Conservation (phyloP, 2,113 vertebrate species). For the Trichomycterus rosablanca region DNA sequence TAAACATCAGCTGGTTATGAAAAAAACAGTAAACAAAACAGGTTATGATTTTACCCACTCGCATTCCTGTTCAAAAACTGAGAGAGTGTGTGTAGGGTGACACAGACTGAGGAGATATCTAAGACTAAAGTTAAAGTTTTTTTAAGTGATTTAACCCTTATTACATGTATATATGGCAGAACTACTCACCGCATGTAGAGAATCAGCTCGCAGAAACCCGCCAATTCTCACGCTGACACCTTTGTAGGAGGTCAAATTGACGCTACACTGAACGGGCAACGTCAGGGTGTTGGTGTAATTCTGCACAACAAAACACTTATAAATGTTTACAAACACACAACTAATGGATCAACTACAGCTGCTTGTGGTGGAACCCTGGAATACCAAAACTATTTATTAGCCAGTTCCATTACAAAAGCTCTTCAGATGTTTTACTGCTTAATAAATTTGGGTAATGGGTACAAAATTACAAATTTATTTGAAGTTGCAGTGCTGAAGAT, state of each 20-base stretch:
- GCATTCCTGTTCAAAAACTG: no score
- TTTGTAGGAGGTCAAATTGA: conserved; percentile 66
- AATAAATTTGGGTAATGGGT: conserved; percentile 25
- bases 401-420: conserved; percentile 17
- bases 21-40: no score
- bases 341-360: conserved; percentile 26
- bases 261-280: conserved; percentile 66
- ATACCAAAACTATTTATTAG: not conserved
- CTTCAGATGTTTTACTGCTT: conserved; percentile 25
- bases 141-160: no score
- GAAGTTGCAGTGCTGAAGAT: conserved; percentile 24
- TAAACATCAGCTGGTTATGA: conserved; percentile 51
- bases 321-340: conserved; percentile 1
- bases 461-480: conserved; percentile 12
- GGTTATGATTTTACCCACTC: no score
- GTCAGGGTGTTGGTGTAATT: conserved; percentile 74
- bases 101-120: no score
- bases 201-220: conserved; percentile 68
- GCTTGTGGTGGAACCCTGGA: conserved; percentile 13
- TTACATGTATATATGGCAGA: not conserved
- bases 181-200: conserved; percentile 68
- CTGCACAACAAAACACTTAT: conserved; percentile 52
- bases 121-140: no score
- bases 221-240: conserved; percentile 62
- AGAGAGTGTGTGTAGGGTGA: no score